Evolutionary conservation across 2,113 vertebrate genomes (phyloP).

Genomic region (Prietella phreatophila): DNA sequence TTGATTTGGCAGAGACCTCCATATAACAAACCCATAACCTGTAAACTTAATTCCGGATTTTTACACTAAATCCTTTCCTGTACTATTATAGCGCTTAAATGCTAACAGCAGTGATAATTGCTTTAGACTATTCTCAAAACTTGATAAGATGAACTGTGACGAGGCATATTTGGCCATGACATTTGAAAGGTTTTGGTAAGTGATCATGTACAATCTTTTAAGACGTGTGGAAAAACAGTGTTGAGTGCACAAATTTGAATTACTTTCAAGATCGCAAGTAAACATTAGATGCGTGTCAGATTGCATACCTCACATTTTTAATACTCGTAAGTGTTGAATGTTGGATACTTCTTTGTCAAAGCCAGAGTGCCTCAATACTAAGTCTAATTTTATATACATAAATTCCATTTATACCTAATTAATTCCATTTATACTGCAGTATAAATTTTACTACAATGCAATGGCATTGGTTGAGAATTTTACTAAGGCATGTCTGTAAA

Average conservation of each 20-base stretch:
- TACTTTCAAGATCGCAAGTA: background rate
- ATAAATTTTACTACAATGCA: background rate
- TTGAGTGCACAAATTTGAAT: background rate
- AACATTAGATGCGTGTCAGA: background rate
- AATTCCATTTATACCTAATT: background rate
- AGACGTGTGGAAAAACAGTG: background rate
- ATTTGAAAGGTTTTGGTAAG: background rate
- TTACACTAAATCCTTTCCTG: background rate
- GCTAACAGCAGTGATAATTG: background rate
- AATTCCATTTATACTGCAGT: background rate
- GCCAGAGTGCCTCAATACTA: background rate
- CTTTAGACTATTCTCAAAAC: background rate
- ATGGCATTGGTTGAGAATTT: background rate
- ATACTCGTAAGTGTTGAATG: background rate
- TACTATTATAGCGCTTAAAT: conserved; percentile 11
- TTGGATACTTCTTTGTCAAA: background rate
- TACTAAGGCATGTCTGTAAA: background rate
- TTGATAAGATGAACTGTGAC: background rate
- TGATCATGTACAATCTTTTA: background rate
- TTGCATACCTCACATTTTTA: background rate
- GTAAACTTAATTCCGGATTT: conserved; percentile 1
- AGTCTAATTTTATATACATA: background rate
- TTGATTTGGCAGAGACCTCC: background rate
- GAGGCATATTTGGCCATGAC: background rate
- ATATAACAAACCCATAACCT: conserved; percentile 10